Evolutionary conservation across 2,113 vertebrate genomes (phyloP).

Genomic region (Zosterops borbonicus): DNA sequence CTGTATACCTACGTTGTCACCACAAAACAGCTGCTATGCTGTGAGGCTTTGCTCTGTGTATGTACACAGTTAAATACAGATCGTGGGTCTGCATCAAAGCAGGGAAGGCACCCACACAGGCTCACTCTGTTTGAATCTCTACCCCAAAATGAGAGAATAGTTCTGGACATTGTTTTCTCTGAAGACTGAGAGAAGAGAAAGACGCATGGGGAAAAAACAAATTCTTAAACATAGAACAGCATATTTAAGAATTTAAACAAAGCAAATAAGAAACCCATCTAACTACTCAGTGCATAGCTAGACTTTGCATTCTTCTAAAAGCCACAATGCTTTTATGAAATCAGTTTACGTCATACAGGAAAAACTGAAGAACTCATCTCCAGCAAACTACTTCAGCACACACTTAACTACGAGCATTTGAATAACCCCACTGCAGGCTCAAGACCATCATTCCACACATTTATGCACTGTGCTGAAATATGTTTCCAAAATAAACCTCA

Average conservation of each 20-base stretch:
- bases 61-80: conserved; percentile 56
- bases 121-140: neutral
- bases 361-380: neutral
- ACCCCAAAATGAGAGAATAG: neutral
- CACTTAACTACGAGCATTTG: neutral
- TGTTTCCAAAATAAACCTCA: neutral
- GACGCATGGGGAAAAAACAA: neutral
- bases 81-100: neutral
- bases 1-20: conserved; percentile 3
- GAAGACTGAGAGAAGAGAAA: neutral
- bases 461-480: neutral
- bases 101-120: neutral
- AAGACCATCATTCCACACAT: neutral
- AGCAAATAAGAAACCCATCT: neutral
- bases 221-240: neutral
- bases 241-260: neutral
- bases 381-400: neutral
- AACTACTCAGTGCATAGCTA: neutral
- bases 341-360: neutral
- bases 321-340: neutral
- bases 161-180: neutral
- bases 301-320: neutral
- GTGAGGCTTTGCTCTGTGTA: conserved; percentile 13
- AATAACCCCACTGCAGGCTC: neutral
- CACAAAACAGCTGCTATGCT: neutral